A percentile compares a stretch with the other conserved stretches of the same genome.
These are phyloP conservation scores for Mya arenaria DNA, from an alignment of 1,140 invertebrate genomes.

Conservation along the genomic window DNA sequence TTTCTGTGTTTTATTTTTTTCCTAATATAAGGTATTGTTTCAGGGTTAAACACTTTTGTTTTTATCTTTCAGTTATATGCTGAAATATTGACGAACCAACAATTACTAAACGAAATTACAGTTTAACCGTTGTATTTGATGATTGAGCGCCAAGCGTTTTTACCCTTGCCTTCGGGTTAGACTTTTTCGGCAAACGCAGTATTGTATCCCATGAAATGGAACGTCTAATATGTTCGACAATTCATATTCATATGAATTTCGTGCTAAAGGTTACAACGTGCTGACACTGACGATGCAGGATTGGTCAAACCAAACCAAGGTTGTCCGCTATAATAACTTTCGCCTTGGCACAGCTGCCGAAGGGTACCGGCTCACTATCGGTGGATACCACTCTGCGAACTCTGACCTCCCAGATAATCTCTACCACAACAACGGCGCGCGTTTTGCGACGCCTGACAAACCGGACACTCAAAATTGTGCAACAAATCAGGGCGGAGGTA, in stretches of 20 bases:
- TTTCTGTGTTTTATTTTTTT: too few relatives aligned
- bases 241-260: not conserved
- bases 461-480: constrained; percentile 58
- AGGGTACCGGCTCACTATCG: constrained; percentile 45
- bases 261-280: constrained; percentile 16
- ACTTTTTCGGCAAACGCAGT: not conserved
- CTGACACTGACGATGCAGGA: constrained; percentile 15
- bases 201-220: not conserved
- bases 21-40: too few relatives aligned
- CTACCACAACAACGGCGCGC: constrained; percentile 48
- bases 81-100: not conserved
- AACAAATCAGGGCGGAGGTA: constrained; percentile 17
- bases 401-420: constrained; percentile 50
- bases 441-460: constrained; percentile 51
- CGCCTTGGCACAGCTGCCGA: not conserved
- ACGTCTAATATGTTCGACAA: not conserved
- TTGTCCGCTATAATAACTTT: not conserved
- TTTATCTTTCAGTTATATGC: too few relatives aligned
- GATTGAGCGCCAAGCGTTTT: not conserved
- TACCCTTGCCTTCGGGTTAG: not conserved
- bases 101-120: not conserved
- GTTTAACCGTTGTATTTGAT: not conserved
- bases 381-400: constrained; percentile 25
- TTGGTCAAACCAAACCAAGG: not conserved
- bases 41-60: too few relatives aligned